Conservation (phyloP, 1,140 invertebrate genomes). For the Drosophila subpulchrella region DNA sequence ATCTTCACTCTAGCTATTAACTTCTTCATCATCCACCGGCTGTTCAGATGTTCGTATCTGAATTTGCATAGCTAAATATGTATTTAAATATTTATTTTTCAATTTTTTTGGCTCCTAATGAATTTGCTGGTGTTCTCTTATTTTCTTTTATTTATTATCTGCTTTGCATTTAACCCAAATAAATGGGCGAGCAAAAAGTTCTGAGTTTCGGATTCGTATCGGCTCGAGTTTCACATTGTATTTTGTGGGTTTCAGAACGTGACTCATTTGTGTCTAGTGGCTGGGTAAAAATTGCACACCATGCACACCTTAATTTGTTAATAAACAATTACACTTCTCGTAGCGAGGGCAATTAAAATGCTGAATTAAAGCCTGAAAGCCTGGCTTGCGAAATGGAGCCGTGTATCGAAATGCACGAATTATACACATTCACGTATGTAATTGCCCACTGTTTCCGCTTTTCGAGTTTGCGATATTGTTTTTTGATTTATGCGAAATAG, state of each 20-base stretch:
- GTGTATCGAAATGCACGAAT: slow-evolving; percentile 29
- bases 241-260: slow-evolving; percentile 34
- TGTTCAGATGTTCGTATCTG: slow-evolving; percentile 26
- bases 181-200: slow-evolving; percentile 44
- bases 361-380: slow-evolving; percentile 36
- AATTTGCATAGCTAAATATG: slow-evolving; percentile 77
- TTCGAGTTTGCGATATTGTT: slow-evolving; percentile 20
- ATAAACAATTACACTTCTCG: slow-evolving; percentile 66
- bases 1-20: slow-evolving; percentile 10
- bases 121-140: slow-evolving; percentile 44
- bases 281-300: slow-evolving; percentile 18
- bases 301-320: slow-evolving; percentile 58
- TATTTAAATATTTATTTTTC: slow-evolving; percentile 58
- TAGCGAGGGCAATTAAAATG: slow-evolving; percentile 59
- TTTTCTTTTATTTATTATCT: slow-evolving; percentile 28
- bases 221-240: slow-evolving; percentile 20
- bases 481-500: slow-evolving; percentile 52
- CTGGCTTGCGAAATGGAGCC: slow-evolving; percentile 33
- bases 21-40: slow-evolving; percentile 16
- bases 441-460: slow-evolving; percentile 66
- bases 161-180: slow-evolving; percentile 68
- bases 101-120: slow-evolving; percentile 49
- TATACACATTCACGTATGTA: slow-evolving; percentile 46
- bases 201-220: slow-evolving; percentile 2
- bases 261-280: slow-evolving; percentile 44